Evolutionary conservation across 2,113 vertebrate genomes (phyloP), one percentile per base, ranked within the genome.

Genomic region (Psilopsiagon aymara): DNA sequence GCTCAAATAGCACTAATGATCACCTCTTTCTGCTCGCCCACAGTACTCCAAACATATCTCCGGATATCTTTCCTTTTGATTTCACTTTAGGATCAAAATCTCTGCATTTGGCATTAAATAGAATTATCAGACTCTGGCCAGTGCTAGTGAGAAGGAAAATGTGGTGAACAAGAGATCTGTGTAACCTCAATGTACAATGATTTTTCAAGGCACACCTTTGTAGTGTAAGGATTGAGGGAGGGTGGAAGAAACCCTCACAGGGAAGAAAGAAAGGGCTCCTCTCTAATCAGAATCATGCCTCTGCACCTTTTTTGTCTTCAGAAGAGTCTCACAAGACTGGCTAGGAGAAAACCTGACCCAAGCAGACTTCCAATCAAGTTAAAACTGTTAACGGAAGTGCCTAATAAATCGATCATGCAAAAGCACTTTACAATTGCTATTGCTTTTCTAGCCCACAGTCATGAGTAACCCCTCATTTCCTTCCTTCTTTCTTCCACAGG

Each of bases 401-500:
- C 64, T 80, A 62, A 62, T 71, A 62, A 37, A 86, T 82, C 1
- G 2, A 82, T 89, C 57, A 69, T 35, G 57, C 24, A 92, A 60
- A 90, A 88, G 31, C 39, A 57, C 21, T 94, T 81, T 0, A 3
- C 1, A 2, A 55, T 46, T 92, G 44, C 77, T 84, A 73, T 71
- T 90, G 86, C 92, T 89, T 93, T 93, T 83, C 55, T 95, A 95
- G 86, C 49, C 74, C 74, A 90, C 27, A 90, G 44, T 46, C 62
- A 80, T 97, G 95, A 96, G 93, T 95, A 96, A 97, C 92, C 79
- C 74, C 69, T 92, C 3, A 2, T 86, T 96, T 95, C 95, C 95
- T 93, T 95, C 84, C 83, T 91, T 78, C 74, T 87, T 94, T 95
- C 94, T 95, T 97, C 93, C 71, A 94, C 91, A 96, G 95, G 96